These are phyloP conservation scores for Machaerirhynchus nigripectus DNA, from an alignment of 2,113 vertebrate species.

Conservation along the genomic window DNA sequence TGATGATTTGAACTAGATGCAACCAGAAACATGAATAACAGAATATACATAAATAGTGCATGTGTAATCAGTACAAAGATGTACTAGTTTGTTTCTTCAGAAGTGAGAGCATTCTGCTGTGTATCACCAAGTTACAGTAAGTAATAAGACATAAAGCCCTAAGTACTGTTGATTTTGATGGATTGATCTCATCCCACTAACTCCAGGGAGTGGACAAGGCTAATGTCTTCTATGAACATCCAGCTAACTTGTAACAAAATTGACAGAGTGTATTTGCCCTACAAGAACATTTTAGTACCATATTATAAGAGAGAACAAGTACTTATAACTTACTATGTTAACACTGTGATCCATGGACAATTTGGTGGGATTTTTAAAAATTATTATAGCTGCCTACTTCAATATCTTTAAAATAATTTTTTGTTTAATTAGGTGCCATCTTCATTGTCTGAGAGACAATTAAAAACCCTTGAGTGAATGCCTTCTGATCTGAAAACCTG, in stretches of 20 bases:
- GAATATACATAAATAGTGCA: neutral
- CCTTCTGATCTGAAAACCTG: conserved; percentile 23
- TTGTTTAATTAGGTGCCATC: conserved; percentile 26
- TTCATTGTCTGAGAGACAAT: conserved; percentile 8
- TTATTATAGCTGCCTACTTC: neutral
- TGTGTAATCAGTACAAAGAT: neutral
- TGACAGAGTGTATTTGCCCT: neutral
- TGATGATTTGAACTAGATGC: neutral
- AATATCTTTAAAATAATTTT: conserved; percentile 32
- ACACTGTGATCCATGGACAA: neutral
- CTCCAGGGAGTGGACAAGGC: neutral
- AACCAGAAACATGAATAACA: neutral
- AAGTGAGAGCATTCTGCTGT: neutral
- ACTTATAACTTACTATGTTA: too few species aligned
- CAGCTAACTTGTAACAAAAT: neutral
- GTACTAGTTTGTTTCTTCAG: neutral
- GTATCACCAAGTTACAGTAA: neutral
- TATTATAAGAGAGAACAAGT: neutral
- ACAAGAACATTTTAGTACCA: neutral
- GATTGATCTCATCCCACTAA: neutral
- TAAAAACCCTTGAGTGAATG: conserved; percentile 10
- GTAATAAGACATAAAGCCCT: neutral
- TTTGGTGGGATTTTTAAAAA: neutral
- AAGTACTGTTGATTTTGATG: neutral
- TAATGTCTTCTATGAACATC: neutral